Base-by-base conservation (phyloP, 2,113 vertebrate species). In the Limanda limanda region DNA sequence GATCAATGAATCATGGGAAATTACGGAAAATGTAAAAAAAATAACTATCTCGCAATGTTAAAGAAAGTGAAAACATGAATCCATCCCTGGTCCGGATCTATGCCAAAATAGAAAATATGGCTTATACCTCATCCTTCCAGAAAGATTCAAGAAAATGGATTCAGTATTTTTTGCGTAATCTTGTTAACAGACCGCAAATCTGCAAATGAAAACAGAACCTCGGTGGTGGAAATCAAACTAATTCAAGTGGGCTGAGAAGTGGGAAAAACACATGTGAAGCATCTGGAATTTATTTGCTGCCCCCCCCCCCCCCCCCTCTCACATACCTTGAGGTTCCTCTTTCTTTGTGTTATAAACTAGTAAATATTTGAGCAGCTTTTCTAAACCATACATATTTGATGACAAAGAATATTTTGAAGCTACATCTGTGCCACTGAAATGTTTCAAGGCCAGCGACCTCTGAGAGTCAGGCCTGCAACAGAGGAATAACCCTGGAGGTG, bases 281-380 rank as follows among this genome's bases (percentile, higher is more conserved):
- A 52, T 78, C 60, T 62, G 11, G 55, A 70, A 27, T 68, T 51
- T 47, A 55, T 73, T 65, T 31, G 31, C 31, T 6, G 5, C 27
- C 27, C 27, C 25, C 25, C 60, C 8, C 35, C 10, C 42, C 14
- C 42, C 7, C 47, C 14, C 47, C 47, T 7, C 7, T 31, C 47
- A 18, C 47, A 51, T 55, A 25, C 3, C 65, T 67, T 14, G 52
- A 61, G 31, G 62, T 24, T 67, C 45, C 37, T 25, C 60, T 64
- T 71, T 79, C 45, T 25, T 69, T 59, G 20, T 82, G 65, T 70
- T 86, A 84, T 90, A 52, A 69, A 47, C 83, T 68, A 31, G n/a
- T 91, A 76, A 90, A 92, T 91, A 85, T 91, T 90, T 89, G 69
- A 92, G 52, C 61, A 88, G 82, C 79, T 84, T 86, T 85, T 91